Percentiles rank a stretch among this genome's conserved stretches.
phyloP scores from a whole-genome alignment of 2,888 invertebrate species.

The Junonia oenone region DNA sequence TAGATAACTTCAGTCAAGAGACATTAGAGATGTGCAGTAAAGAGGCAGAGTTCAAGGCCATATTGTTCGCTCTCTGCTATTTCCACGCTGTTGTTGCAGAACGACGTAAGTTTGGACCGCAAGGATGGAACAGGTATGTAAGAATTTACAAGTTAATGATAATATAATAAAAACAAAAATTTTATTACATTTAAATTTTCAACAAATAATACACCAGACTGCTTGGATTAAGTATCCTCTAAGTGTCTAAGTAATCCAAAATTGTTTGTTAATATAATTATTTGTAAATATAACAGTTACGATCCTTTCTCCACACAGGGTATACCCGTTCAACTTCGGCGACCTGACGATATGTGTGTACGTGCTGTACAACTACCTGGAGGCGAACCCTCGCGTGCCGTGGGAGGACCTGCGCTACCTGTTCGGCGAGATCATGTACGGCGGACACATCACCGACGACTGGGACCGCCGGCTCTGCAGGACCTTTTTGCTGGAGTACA shows the following conservation, averaged over 20 bases:
- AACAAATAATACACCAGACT: no score
- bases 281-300: not conserved
- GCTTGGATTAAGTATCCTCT: no score
- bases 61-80: slow-evolving; percentile 93
- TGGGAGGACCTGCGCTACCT: slow-evolving; percentile 97
- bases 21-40: slow-evolving; percentile 95
- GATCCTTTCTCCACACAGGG: slow-evolving; percentile 45
- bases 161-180: no score
- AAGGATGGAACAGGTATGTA: slow-evolving; percentile 90
- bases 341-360: slow-evolving; percentile 95
- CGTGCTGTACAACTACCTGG: slow-evolving; percentile 93
- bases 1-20: slow-evolving; percentile 95
- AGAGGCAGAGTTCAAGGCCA: slow-evolving; percentile 94
- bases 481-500: slow-evolving; percentile 91
- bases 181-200: no score
- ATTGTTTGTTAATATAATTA: no score
- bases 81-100: slow-evolving; percentile 97
- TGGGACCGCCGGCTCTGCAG: slow-evolving; percentile 95
- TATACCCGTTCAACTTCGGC: slow-evolving; percentile 89
- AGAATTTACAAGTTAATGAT: no score
- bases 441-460: slow-evolving; percentile 97
- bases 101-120: slow-evolving; percentile 94
- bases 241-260: no score
- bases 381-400: slow-evolving; percentile 91
- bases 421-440: slow-evolving; percentile 98